A percentile compares a stretch with the other conserved stretches of the same genome.
Conservation (phyloP, 2,888 invertebrate genomes). For the Drymonia ruficornis region DNA sequence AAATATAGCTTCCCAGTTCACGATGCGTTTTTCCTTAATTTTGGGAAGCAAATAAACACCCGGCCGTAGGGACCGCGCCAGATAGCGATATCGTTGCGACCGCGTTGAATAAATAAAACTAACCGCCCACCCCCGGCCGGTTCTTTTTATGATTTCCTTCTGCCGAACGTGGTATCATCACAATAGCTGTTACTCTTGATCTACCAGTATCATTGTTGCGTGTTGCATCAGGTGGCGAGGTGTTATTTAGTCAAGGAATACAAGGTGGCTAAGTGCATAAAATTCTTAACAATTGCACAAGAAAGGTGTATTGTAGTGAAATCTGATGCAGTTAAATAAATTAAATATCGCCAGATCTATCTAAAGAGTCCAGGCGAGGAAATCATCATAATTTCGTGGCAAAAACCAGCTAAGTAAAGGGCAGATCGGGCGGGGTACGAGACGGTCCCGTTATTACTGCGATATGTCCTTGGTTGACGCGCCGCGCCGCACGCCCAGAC, state of each 20-base stretch:
- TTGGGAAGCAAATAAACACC: constrained; percentile 42
- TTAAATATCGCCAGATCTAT: too few species aligned
- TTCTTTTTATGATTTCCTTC: background rate
- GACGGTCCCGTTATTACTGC: constrained; percentile 11
- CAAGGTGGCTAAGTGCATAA: too few species aligned
- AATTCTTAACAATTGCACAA: too few species aligned
- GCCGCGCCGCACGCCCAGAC: constrained; percentile 12
- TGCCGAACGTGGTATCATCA: background rate
- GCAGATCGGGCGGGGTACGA: constrained; percentile 5
- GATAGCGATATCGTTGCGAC: constrained; percentile 2
- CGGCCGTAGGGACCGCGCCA: background rate
- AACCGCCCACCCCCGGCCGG: background rate
- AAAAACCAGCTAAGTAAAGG: background rate
- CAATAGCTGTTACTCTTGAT: background rate
- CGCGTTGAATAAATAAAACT: background rate
- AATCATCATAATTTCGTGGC: background rate
- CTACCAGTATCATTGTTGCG: background rate
- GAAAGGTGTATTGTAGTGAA: too few species aligned
- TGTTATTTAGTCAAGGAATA: too few species aligned
- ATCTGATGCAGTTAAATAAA: too few species aligned
- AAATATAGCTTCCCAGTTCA: constrained; percentile 36
- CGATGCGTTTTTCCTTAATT: constrained; percentile 44
- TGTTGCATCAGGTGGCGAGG: background rate
- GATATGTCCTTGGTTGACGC: constrained; percentile 14
- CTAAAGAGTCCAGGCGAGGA: too few species aligned